Base-by-base conservation (phyloP, 2,113 vertebrate genomes). In the Sinocyclocheilus anshuiensis region DNA sequence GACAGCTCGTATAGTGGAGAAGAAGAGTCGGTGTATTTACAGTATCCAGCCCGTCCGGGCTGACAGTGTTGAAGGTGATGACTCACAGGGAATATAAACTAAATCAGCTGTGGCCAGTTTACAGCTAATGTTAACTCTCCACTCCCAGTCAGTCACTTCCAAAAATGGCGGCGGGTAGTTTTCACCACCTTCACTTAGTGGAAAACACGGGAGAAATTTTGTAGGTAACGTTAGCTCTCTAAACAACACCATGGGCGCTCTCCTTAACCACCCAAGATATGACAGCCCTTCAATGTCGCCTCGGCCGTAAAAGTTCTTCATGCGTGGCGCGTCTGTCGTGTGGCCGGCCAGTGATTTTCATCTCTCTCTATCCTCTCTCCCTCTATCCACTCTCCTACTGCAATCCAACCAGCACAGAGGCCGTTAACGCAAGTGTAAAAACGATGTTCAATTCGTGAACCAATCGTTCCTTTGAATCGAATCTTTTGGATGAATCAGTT, bases 161-260 rank as follows among this genome's bases (percentile, higher is more conserved):
- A 94, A 95, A 95, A 93, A 95, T 95, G 95, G 95, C 94, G 95
- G 89, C 93, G 92, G 26, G 42, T 85, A 88, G 87, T 89, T 90
- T 91, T 92, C 90, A 77, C 91, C 91, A 92, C 89, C 89, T 92
- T 86, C 77, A 88, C 90, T 88, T 85, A 53, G 86, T 82, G 81
- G 89, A 88, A 91, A 89, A 88, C 88, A 81, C 84, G 86, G 81
- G 81, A 86, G 88, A 86, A 36, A 79, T 85, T 84, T 77, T 59
- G 26, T 84, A 78, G 24, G 63, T 63, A 48, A 39, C 39, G 39
- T 10, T 45, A 29, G 36, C 53, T 77, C 36, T 4, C 16, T 61
- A 75, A 36, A 84, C 55, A 77, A 75, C 79, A 87, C 71, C 22
- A 83, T 33, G 42, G 48, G 33, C 80, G 80, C 79, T 80, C n/a